Conservation (phyloP, 2,888 invertebrate genomes). For the Eudemis profundana region DNA sequence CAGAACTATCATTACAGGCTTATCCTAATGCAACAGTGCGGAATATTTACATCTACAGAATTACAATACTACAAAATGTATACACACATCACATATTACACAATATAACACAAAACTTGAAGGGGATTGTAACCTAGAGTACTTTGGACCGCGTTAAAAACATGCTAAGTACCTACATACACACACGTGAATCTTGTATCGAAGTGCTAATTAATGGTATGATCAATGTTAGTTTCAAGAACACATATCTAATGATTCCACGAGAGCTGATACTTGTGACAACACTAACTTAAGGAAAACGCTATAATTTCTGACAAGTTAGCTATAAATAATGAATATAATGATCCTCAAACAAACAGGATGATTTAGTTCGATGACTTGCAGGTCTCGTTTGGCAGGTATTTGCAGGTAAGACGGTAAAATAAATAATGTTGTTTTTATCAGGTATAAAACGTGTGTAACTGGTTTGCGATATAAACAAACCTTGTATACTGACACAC, state of each 20-base stretch:
- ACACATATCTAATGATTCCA: slow-evolving; percentile 4
- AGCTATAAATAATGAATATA: slow-evolving; percentile 11
- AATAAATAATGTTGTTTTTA: not conserved
- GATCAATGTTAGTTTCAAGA: not conserved
- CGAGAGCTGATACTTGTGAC: not conserved
- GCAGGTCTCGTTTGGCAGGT: not conserved
- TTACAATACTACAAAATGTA: no score
- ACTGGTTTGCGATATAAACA: not conserved
- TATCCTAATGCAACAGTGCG: no score
- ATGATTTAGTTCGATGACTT: not conserved
- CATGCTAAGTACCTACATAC: not conserved
- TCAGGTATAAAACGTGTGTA: not conserved
- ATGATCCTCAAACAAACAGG: slow-evolving; percentile 11
- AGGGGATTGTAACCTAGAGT: not conserved
- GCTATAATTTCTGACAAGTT: not conserved
- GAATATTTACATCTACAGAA: no score
- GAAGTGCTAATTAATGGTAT: not conserved
- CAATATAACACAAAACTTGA: no score
- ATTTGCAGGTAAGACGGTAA: slow-evolving; percentile 4
- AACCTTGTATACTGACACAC: not conserved
- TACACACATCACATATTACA: no score
- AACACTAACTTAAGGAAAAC: slow-evolving; percentile 12
- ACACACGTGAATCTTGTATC: not conserved
- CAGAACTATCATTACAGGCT: no score
- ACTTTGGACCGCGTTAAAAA: no score